A percentile compares a stretch with the other conserved stretches of the same genome.
Conservation (phyloP, 2,797 vertebrate species). For the Peromyscus melanophrys region DNA sequence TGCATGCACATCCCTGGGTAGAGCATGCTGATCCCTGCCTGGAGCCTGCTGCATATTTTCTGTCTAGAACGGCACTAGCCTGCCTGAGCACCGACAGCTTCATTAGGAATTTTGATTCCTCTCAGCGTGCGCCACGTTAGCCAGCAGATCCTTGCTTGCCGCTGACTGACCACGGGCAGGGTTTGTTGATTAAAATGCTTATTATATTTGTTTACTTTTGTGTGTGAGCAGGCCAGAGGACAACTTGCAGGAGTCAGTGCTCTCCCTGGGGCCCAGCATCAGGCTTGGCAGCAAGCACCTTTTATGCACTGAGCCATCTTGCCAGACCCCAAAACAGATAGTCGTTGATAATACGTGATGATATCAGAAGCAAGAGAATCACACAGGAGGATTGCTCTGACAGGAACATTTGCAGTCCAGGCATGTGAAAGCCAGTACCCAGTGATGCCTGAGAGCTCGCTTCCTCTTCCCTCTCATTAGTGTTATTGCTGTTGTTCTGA, state of each 20-base stretch:
- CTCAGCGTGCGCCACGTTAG: too few relatives aligned
- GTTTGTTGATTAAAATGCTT: neutral
- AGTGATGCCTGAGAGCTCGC: neutral
- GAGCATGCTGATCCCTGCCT: neutral
- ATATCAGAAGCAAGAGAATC: neutral
- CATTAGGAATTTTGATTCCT: neutral
- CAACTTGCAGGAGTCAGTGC: neutral
- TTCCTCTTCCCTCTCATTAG: too few relatives aligned
- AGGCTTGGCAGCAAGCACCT: neutral
- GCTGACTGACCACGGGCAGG: neutral
- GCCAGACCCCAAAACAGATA: neutral
- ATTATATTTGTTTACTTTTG: neutral
- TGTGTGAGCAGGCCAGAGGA: neutral
- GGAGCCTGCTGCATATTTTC: neutral
- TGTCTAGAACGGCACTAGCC: neutral
- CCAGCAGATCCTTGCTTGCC: too few relatives aligned
- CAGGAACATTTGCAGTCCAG: neutral
- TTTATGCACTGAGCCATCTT: neutral
- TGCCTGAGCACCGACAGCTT: neutral
- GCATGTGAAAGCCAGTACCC: neutral
- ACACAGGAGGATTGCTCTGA: fast-evolving
- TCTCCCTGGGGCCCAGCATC: neutral
- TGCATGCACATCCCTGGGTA: too few relatives aligned
- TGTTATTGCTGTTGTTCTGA: neutral
- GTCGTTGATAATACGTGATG: neutral